phyloP scores from a whole-genome alignment of 2,888 invertebrate genomes.

The Nowickia ferox region DNA sequence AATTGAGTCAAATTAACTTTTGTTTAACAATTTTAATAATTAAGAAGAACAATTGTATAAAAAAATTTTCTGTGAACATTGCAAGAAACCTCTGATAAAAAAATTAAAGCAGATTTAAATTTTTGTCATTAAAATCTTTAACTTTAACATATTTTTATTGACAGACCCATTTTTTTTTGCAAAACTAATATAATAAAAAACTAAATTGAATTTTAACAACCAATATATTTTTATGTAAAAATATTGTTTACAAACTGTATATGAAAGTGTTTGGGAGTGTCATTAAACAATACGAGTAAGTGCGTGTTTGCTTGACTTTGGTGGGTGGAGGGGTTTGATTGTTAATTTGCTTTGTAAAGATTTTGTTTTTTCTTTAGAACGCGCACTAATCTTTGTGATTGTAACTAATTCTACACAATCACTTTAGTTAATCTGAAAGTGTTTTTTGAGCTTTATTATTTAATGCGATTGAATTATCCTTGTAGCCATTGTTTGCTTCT shows the following conservation, averaged over 20 bases:
- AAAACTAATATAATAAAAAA: neutral
- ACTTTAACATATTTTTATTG: too few relatives aligned
- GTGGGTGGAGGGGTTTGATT: slow-evolving; percentile 35
- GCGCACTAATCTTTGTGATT: slow-evolving; percentile 63
- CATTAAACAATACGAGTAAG: neutral
- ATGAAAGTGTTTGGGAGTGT: neutral
- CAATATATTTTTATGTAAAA: neutral
- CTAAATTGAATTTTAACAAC: too few relatives aligned
- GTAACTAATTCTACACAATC: slow-evolving; percentile 68
- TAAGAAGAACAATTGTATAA: too few relatives aligned
- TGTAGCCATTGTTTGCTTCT: slow-evolving; percentile 66
- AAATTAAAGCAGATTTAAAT: too few relatives aligned
- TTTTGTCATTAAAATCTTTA: too few relatives aligned
- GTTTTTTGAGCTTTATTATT: slow-evolving; percentile 78
- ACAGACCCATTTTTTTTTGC: neutral
- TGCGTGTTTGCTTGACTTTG: slow-evolving; percentile 45
- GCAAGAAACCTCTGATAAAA: too few relatives aligned
- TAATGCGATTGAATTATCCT: slow-evolving; percentile 77
- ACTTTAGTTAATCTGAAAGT: slow-evolving; percentile 77
- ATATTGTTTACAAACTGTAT: neutral
- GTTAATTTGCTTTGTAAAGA: slow-evolving; percentile 28
- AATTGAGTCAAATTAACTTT: too few relatives aligned
- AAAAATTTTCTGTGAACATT: too few relatives aligned
- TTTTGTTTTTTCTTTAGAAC: slow-evolving; percentile 52
- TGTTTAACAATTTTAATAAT: too few relatives aligned